These are phyloP conservation scores for Chaitophorus viminalis DNA, from an alignment of 2,888 invertebrate genomes.

Conservation along the genomic window DNA sequence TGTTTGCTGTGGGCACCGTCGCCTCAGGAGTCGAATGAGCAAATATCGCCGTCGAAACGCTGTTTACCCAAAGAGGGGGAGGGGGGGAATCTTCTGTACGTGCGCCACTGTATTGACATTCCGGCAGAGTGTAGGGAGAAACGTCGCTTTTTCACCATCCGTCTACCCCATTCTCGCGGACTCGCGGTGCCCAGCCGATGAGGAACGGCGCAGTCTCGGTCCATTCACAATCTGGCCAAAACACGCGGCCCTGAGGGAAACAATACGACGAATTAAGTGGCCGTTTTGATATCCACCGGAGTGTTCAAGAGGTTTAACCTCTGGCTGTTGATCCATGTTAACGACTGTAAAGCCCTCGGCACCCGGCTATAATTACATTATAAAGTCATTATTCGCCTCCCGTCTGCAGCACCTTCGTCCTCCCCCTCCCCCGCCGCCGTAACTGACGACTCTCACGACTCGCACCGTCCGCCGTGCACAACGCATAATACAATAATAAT, in stretches of 20 bases:
- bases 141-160: neutral
- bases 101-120: neutral
- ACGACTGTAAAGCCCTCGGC: slow-evolving; percentile 61
- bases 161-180: neutral
- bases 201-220: neutral
- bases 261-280: slow-evolving; percentile 58
- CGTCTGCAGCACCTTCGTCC: neutral
- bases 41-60: slow-evolving; percentile 4
- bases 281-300: slow-evolving; percentile 53
- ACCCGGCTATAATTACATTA: slow-evolving; percentile 59
- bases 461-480: too few species aligned
- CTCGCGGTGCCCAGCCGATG: neutral
- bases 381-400: slow-evolving; percentile 59
- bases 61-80: too few species aligned
- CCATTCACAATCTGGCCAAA: slow-evolving; percentile 37
- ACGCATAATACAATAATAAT: too few species aligned
- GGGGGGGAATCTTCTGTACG: neutral
- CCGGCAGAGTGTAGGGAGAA: neutral
- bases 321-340: slow-evolving; percentile 60
- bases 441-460: slow-evolving; percentile 27
- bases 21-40: too few species aligned
- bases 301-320: slow-evolving; percentile 59
- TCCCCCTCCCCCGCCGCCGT: neutral
- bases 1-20: too few species aligned
- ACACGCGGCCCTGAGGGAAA: slow-evolving; percentile 41